These are phyloP conservation scores for Pimephales promelas DNA, from an alignment of 2,113 vertebrate species.

Conservation along the genomic window DNA sequence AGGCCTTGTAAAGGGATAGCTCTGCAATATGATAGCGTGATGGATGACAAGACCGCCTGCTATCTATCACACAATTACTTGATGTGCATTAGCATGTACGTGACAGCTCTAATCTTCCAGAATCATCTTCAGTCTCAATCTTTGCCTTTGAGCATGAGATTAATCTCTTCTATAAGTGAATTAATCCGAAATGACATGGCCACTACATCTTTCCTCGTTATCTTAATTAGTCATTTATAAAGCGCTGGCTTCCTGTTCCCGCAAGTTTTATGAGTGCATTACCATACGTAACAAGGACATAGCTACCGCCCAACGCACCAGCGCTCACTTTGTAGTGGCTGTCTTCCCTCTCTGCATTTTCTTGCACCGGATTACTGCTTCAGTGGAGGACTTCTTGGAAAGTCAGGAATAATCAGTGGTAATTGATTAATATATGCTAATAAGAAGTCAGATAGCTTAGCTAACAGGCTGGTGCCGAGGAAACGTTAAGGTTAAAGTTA, in stretches of 20 bases:
- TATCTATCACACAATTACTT: not conserved
- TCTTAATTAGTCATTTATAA: slow-evolving; percentile 93
- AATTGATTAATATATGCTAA: slow-evolving; percentile 64
- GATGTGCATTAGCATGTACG: not conserved
- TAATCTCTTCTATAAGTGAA: slow-evolving; percentile 88
- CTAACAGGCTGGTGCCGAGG: slow-evolving; percentile 33
- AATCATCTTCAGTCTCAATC: slow-evolving; percentile 31
- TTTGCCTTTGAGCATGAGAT: slow-evolving; percentile 43
- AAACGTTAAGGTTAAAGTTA: not conserved
- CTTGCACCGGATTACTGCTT: slow-evolving; percentile 35
- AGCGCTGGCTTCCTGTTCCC: slow-evolving; percentile 78
- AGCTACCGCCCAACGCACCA: slow-evolving; percentile 11
- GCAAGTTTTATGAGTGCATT: slow-evolving; percentile 90
- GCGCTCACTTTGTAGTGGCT: slow-evolving; percentile 70
- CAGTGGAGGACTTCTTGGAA: slow-evolving; percentile 62
- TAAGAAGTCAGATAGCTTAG: slow-evolving; percentile 47
- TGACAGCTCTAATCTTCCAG: slow-evolving; percentile 20
- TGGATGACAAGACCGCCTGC: slow-evolving; percentile 15
- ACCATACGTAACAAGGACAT: slow-evolving; percentile 80
- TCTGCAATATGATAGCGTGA: slow-evolving; percentile 16
- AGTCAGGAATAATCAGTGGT: slow-evolving; percentile 65
- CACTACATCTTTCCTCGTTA: slow-evolving; percentile 93
- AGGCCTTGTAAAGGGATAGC: not conserved
- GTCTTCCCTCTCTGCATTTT: slow-evolving; percentile 25
- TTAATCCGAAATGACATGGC: slow-evolving; percentile 91